These are phyloP conservation scores for Cerceris ruficornis DNA, from an alignment of 2,888 invertebrate genomes.

Conservation along the genomic window DNA sequence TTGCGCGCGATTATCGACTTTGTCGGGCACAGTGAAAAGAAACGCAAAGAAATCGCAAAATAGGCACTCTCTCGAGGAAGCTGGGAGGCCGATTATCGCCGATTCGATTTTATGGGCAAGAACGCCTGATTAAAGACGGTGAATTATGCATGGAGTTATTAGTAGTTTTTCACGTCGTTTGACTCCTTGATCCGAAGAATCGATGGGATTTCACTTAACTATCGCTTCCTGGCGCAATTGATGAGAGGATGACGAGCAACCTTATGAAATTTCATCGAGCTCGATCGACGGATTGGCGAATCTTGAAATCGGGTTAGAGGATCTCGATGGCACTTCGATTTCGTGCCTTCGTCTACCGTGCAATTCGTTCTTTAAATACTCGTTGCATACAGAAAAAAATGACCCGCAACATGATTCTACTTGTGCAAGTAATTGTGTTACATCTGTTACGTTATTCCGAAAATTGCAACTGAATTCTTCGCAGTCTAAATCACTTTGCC, in stretches of 20 bases:
- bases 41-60: conserved; percentile 9
- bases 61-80: background rate
- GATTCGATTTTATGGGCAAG: conserved; percentile 1
- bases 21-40: background rate
- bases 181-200: conserved; percentile 13
- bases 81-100: conserved; percentile 23
- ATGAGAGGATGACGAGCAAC: background rate
- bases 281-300: background rate
- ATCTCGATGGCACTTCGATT: no score
- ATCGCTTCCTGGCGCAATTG: background rate
- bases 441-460: no score
- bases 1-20: conserved; percentile 1
- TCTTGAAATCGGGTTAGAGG: no score
- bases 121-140: conserved; percentile 11
- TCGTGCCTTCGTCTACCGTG: no score
- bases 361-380: no score
- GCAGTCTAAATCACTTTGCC: no score
- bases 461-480: no score
- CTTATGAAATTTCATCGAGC: background rate
- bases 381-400: no score
- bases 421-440: no score
- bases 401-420: no score
- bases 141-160: conserved; percentile 49
- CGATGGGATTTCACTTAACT: conserved; percentile 31
- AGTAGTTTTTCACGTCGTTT: conserved; percentile 26